A percentile compares a stretch with the other conserved stretches of the same genome.
Evolutionary conservation across 2,888 invertebrate genomes (phyloP).

Genomic region (Anthrax anthrax): DNA sequence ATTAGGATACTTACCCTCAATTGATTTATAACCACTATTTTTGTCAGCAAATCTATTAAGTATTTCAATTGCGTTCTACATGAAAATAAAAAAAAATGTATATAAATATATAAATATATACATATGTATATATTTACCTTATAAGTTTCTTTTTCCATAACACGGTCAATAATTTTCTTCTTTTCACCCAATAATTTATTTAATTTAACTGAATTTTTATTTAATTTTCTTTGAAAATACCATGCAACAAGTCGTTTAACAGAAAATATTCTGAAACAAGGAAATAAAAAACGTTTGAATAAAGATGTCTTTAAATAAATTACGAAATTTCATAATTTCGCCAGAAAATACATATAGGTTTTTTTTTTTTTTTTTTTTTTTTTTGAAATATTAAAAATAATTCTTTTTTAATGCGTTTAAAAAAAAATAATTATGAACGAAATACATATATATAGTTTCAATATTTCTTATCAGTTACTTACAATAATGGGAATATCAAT

Average conservation of each 20-base stretch:
- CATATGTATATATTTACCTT: conserved; percentile 43
- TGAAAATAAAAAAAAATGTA: not conserved
- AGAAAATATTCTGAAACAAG: conserved; percentile 50
- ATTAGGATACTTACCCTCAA: conserved; percentile 10
- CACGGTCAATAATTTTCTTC: conserved; percentile 79
- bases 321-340: too few species aligned
- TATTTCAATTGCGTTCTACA: conserved; percentile 30
- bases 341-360: too few species aligned
- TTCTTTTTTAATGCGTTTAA: too few species aligned
- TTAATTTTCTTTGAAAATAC: conserved; percentile 75
- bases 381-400: too few species aligned
- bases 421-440: too few species aligned
- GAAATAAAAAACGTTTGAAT: conserved; percentile 1
- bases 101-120: not conserved
- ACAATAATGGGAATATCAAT: conserved; percentile 71
- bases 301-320: too few species aligned
- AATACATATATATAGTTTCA: not conserved
- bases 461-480: conserved; percentile 35
- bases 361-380: too few species aligned
- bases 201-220: conserved; percentile 60
- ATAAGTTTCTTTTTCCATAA: conserved; percentile 96
- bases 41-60: conserved; percentile 31
- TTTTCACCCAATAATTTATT: conserved; percentile 62
- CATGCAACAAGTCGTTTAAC: conserved; percentile 68
- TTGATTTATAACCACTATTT: conserved; percentile 15